Base-by-base conservation (phyloP, 2,888 invertebrate species). In the Tipula confusa region DNA sequence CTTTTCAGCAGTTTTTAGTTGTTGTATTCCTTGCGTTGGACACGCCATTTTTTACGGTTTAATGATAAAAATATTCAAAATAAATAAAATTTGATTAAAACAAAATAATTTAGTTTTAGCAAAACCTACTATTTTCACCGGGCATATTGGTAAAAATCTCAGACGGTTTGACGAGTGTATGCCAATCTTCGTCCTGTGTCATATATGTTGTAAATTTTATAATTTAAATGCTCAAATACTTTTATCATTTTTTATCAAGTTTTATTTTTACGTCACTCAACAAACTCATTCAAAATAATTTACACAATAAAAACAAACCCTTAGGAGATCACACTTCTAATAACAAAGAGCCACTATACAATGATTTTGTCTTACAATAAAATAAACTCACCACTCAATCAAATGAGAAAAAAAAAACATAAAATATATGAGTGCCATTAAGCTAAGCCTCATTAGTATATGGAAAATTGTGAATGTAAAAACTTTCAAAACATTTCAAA, bases 321-420 rank as follows among this genome's bases (percentile, higher is more conserved):
- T 64, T 9, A 24, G 64, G 64, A 24, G 64, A 64, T 9, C 9
- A 9, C 64, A 24, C 24, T 64, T 9, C 11, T 43, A 15, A 15
- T 64, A 64, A 64, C 64, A 64, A 64, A 64, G 64, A 64, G 18
- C 64, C 64, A 64, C 64, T 64, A 64, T 24, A 64, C 24, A 64
- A 64, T 64, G 9, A 24, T 24, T 64, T 64, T 64, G 18, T 64
- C 24, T 24, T 64, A 64, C 18, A 64, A 64, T 18, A 13, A n/a
- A 64, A n/a, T n/a, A 64, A 64, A 64, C 9, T 64, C 64, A 24
- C 64, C 64, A 64, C 64, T 64, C 24, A 64, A 64, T 64, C 64
- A 64, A 24, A n/a, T n/a, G n/a, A n/a, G n/a, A n/a, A n/a, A n/a
- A 24, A 18, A 64, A 64, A 64, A 43, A 36, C 13, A 9, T 9